Evolutionary conservation across 2,113 vertebrate genomes (phyloP).

Genomic region (Cisticola juncidis): DNA sequence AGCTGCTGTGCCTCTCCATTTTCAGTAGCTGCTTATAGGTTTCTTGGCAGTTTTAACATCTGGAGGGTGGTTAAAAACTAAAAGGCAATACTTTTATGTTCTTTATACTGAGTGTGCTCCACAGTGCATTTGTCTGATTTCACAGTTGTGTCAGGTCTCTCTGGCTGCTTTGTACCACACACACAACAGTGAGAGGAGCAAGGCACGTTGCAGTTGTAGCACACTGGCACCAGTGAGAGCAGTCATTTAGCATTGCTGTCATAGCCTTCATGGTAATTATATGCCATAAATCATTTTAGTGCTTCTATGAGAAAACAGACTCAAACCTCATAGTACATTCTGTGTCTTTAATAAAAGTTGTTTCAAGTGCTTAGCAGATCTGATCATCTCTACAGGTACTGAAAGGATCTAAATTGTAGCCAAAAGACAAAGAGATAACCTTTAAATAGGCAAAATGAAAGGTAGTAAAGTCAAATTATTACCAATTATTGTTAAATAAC

Average conservation of each 20-base stretch:
- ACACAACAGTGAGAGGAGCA: not conserved
- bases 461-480: not conserved
- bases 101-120: not conserved
- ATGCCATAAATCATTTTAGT: not conserved
- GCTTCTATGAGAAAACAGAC: not conserved
- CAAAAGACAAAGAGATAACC: conserved; percentile 11
- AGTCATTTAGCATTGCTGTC: not conserved
- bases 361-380: conserved; percentile 79
- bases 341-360: conserved; percentile 78
- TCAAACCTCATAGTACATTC: conserved; percentile 46
- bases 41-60: conserved; percentile 76
- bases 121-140: not conserved
- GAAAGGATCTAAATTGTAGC: conserved; percentile 80
- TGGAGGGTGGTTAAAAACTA: not conserved
- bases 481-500: not conserved
- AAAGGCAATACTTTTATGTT: not conserved
- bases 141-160: not conserved
- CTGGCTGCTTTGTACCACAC: not conserved
- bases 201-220: not conserved
- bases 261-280: not conserved
- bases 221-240: not conserved
- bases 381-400: conserved; percentile 69
- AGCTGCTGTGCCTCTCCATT: conserved; percentile 81
- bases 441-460: not conserved
- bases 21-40: conserved; percentile 72